phyloP scores from a whole-genome alignment of 1,140 invertebrate genomes.

The Charaxes varanes region DNA sequence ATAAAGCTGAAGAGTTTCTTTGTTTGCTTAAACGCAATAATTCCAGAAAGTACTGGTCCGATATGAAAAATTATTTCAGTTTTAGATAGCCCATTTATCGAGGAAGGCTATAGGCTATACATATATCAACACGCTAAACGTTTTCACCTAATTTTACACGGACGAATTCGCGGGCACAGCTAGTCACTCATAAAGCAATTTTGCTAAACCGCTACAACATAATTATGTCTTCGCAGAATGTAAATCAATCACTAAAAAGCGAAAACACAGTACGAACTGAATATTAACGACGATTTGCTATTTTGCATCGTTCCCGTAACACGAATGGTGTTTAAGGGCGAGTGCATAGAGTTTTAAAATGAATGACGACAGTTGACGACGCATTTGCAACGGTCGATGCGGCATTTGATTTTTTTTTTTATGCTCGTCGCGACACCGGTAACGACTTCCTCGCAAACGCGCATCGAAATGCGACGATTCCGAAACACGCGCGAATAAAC shows the following conservation, averaged over 20 bases:
- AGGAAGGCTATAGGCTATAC: too few species aligned
- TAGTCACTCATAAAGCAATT: background rate
- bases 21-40: too few species aligned
- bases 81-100: too few species aligned
- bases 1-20: too few species aligned
- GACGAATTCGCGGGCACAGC: too few species aligned
- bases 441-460: constrained; percentile 55
- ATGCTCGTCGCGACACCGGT: constrained; percentile 41
- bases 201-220: background rate
- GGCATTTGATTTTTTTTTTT: constrained; percentile 42
- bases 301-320: constrained; percentile 2
- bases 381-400: constrained; percentile 33
- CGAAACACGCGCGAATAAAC: constrained; percentile 41
- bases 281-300: constrained; percentile 5
- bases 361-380: constrained; percentile 13
- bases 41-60: too few species aligned
- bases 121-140: too few species aligned
- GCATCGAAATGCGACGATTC: constrained; percentile 47
- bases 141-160: too few species aligned
- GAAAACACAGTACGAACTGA: constrained; percentile 1
- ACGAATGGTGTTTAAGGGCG: constrained; percentile 14
- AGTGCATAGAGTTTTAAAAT: constrained; percentile 24
- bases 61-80: too few species aligned
- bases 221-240: background rate
- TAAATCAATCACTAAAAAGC: background rate